These are phyloP conservation scores for Grus americana DNA, from an alignment of 2,113 vertebrate species.

Conservation along the genomic window DNA sequence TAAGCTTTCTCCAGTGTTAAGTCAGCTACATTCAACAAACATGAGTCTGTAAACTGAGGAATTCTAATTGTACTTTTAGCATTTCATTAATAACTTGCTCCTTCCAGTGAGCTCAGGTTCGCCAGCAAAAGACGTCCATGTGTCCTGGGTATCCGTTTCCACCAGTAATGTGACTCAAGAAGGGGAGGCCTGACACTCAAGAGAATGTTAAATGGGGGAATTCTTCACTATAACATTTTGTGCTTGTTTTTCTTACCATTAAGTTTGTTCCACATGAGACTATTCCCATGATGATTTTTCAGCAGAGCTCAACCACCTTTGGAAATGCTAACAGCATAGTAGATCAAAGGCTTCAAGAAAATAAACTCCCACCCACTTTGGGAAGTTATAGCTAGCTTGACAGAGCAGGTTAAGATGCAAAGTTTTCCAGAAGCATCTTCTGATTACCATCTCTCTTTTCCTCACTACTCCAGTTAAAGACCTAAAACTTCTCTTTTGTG, in stretches of 20 bases:
- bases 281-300: neutral
- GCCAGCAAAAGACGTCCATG: neutral
- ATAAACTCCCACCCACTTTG: neutral
- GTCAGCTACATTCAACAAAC: neutral
- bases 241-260: neutral
- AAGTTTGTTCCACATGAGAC: neutral
- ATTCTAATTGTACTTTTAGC: neutral
- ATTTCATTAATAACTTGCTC: constrained; percentile 5
- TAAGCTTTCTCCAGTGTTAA: neutral
- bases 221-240: neutral
- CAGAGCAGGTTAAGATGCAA: neutral
- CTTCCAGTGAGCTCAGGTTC: neutral
- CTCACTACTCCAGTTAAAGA: neutral
- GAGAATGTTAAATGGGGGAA: neutral
- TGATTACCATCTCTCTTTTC: neutral
- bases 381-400: neutral
- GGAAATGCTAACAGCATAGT: neutral
- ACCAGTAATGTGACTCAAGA: neutral
- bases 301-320: neutral
- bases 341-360: neutral
- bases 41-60: neutral
- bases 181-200: neutral
- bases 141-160: neutral
- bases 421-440: neutral
- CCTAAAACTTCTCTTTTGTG: neutral